phyloP scores from a whole-genome alignment of 2,797 vertebrate species.

The Ctenosaura bakeri region DNA sequence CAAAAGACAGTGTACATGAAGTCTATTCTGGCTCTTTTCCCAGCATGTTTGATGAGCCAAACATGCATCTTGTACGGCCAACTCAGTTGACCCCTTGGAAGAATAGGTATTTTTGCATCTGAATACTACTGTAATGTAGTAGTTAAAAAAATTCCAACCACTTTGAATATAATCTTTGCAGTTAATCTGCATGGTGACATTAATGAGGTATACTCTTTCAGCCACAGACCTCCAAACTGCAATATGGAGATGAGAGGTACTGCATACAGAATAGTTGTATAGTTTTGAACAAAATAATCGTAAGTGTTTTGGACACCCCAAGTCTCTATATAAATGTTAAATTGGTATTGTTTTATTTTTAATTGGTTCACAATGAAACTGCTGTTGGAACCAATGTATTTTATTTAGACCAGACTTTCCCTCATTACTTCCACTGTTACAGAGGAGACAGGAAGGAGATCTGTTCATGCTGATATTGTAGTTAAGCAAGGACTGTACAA shows the following conservation, averaged over 20 bases:
- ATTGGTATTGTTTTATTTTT: not conserved
- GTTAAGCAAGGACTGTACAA: not conserved
- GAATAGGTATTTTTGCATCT: not conserved
- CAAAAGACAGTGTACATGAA: not conserved
- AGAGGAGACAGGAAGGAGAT: not conserved
- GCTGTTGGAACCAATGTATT: not conserved
- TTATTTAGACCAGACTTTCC: not conserved
- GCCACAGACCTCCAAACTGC: not conserved
- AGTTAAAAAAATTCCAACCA: not conserved
- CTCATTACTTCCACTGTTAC: not conserved
- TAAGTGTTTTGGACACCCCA: not conserved
- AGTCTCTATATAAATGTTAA: not conserved
- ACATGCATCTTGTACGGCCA: not conserved
- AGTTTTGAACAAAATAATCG: not conserved
- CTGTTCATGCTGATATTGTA: not conserved
- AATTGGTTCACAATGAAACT: not conserved
- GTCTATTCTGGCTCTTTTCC: not conserved
- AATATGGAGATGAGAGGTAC: not conserved
- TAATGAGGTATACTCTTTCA: not conserved
- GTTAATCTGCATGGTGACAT: not conserved
- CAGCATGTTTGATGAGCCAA: not conserved
- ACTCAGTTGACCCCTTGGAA: not conserved
- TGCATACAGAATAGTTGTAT: not conserved
- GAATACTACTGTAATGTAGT: not conserved
- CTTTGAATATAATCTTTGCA: not conserved